Conservation (phyloP, 1,140 invertebrate genomes). For the Babylonia areolata region DNA sequence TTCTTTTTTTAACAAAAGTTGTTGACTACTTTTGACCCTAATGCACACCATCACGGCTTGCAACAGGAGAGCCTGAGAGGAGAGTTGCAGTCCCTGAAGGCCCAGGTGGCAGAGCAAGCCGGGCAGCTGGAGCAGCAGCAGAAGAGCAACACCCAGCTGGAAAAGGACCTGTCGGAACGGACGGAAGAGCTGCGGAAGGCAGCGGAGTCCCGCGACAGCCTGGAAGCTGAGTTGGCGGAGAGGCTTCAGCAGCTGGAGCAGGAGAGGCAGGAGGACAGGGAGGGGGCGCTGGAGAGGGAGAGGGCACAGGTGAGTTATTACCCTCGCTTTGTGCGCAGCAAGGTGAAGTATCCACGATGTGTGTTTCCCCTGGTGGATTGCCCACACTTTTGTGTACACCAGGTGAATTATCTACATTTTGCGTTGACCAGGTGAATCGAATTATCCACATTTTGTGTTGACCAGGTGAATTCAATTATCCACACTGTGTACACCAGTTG, state of each 20-base stretch:
- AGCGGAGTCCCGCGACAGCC: not conserved
- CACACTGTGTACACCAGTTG: too few relatives aligned
- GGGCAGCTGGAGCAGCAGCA: constrained; percentile 37
- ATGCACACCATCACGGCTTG: too few relatives aligned
- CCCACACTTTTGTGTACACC: too few relatives aligned
- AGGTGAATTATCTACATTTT: too few relatives aligned
- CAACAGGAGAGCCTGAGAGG: constrained; percentile 27
- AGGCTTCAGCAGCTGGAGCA: constrained; percentile 25
- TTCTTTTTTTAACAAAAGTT: too few relatives aligned
- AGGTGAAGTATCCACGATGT: too few relatives aligned
- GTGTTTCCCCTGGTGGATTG: too few relatives aligned
- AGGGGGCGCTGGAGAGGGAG: not conserved
- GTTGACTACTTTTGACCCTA: too few relatives aligned
- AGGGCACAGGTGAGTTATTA: not conserved
- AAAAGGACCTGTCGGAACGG: constrained; percentile 30
- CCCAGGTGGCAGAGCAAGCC: constrained; percentile 43
- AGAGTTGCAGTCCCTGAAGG: constrained; percentile 42
- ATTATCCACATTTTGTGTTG: too few relatives aligned
- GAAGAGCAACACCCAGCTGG: constrained; percentile 39
- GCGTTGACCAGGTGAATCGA: too few relatives aligned
- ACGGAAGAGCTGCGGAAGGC: constrained; percentile 21
- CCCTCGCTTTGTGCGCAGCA: too few relatives aligned
- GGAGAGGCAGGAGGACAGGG: constrained; percentile 13
- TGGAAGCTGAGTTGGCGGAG: not conserved
- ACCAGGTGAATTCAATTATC: too few relatives aligned